Base-by-base conservation (phyloP, 2,888 invertebrate genomes). In the Polietes domitor region DNA sequence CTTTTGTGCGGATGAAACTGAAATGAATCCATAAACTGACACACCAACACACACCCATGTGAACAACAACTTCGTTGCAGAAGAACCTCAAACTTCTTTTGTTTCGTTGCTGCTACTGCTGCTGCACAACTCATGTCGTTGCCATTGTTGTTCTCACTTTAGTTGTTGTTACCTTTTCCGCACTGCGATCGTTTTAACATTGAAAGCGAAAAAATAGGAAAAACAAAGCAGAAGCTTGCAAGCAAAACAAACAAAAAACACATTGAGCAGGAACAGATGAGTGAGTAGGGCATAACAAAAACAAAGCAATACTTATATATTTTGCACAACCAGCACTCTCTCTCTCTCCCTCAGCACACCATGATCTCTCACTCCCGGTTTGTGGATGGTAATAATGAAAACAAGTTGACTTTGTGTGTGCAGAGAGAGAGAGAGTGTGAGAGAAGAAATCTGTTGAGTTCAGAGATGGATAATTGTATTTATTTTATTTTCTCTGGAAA, bases 81-180 rank as follows among this genome's bases (percentile, higher is more conserved):
- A 78, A n/a, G n/a, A n/a, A n/a, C n/a, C n/a, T n/a, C n/a, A n/a
- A 83, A 75, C 78, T 83, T 80, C 74, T 83, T 76, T 80, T 72
- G 77, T 83, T 68, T 74, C 15, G 26, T 41, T 77, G 32, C 15
- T 32, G 17, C n/a, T n/a, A n/a, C n/a, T n/a, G n/a, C n/a, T n/a
- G n/a, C n/a, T n/a, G n/a, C n/a, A n/a, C n/a, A n/a, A n/a, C n/a
- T n/a, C n/a, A n/a, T n/a, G n/a, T n/a, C n/a, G n/a, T n/a, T 63
- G 58, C 26, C 58, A 24, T 12, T 68, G 55, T 73, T 80, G 41
- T 80, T 63, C 65, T 70, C 21, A 15, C 19, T 73, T 17, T 43
- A 17, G n/a, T 55, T 61, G n/a, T 55, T 61, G 70, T 7, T 74
- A 32, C 21, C 10, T 17, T 58, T 72, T 65, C 53, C 32, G 53